A percentile compares a stretch with the other conserved stretches of the same genome.
These are phyloP conservation scores for Aphodius granarius DNA, from an alignment of 2,888 invertebrate genomes.

Conservation along the genomic window DNA sequence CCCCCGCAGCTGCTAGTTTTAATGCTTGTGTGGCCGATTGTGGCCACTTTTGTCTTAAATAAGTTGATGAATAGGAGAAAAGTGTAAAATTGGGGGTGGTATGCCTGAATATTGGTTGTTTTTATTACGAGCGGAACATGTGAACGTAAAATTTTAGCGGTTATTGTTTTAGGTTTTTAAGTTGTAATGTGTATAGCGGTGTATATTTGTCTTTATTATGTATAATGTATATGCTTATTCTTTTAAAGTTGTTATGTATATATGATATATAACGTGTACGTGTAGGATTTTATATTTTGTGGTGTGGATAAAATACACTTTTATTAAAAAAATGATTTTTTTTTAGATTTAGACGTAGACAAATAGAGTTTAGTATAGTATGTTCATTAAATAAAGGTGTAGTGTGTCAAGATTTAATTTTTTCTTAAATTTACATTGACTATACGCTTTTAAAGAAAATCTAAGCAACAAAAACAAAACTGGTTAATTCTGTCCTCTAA, in stretches of 20 bases:
- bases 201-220: constrained; percentile 5
- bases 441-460: no score
- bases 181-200: background rate
- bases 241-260: constrained; percentile 40
- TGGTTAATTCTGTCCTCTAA: no score
- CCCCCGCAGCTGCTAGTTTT: constrained; percentile 58
- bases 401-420: no score
- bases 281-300: constrained; percentile 42
- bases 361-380: no score
- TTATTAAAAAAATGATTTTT: constrained; percentile 4
- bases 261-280: constrained; percentile 32
- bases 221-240: constrained; percentile 31
- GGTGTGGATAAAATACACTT: constrained; percentile 40
- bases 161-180: background rate
- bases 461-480: no score
- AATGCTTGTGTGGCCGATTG: constrained; percentile 68
- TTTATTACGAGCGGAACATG: background rate
- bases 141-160: constrained; percentile 12
- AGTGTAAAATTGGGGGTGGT: constrained; percentile 7
- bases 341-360: background rate
- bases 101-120: constrained; percentile 5
- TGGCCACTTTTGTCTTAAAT: constrained; percentile 55
- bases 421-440: no score
- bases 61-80: constrained; percentile 38
- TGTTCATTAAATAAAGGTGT: no score